Evolutionary conservation across 2,113 vertebrate species (phyloP).

Genomic region (Chitala chitala): DNA sequence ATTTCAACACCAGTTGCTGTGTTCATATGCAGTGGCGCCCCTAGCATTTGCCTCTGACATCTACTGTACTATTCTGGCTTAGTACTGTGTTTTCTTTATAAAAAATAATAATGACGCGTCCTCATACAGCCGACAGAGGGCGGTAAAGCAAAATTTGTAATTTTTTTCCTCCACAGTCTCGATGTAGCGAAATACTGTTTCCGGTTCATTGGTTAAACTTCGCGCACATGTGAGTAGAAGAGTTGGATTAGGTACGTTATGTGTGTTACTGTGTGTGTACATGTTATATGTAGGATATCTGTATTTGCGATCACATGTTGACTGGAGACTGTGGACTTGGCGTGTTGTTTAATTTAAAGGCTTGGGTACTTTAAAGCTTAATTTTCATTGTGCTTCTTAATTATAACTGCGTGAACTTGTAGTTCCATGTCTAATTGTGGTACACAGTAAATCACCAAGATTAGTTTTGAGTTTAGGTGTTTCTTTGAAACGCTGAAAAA

Average conservation of each 20-base stretch:
- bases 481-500: too few species aligned
- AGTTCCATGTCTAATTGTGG: neutral
- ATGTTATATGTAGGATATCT: neutral
- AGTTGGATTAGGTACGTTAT: neutral
- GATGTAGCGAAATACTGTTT: neutral
- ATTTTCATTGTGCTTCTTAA: too few species aligned
- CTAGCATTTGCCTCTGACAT: neutral
- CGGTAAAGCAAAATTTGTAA: neutral
- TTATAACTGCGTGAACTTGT: neutral
- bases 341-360: too few species aligned
- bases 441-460: neutral
- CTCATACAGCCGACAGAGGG: constrained; percentile 2
- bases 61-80: neutral
- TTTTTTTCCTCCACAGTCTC: neutral
- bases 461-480: too few species aligned
- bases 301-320: too few species aligned
- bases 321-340: too few species aligned
- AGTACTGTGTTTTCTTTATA: neutral
- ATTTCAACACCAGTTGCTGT: neutral
- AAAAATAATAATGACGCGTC: neutral
- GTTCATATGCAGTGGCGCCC: too few species aligned
- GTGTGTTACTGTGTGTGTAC: neutral
- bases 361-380: too few species aligned
- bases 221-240: constrained; percentile 7
- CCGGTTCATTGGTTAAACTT: constrained; percentile 16